Conservation (phyloP, 1,140 invertebrate genomes). For the Drosophila oshimai region DNA sequence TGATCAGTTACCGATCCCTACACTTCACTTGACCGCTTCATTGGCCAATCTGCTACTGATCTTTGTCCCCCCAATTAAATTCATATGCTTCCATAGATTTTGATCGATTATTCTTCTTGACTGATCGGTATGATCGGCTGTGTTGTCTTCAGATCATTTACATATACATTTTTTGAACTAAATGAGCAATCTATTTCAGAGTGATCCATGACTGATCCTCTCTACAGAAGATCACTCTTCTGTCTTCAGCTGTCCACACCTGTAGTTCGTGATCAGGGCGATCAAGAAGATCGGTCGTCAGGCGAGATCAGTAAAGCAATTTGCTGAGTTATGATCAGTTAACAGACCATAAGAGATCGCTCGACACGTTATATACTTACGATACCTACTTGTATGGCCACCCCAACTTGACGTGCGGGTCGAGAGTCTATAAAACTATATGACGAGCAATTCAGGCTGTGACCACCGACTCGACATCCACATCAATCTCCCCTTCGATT, state of each 20-base stretch:
- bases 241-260: conserved; percentile 1
- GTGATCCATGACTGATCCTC: neutral
- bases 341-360: conserved; percentile 35
- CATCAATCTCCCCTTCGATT: conserved; percentile 37
- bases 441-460: conserved; percentile 24
- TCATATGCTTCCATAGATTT: conserved; percentile 35
- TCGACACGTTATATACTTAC: conserved; percentile 19
- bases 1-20: conserved; percentile 36
- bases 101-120: conserved; percentile 30
- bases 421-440: conserved; percentile 44
- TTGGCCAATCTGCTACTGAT: conserved; percentile 32
- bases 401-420: neutral
- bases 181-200: neutral
- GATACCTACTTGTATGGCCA: neutral
- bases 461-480: conserved; percentile 4
- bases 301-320: conserved; percentile 25
- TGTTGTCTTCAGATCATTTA: neutral
- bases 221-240: neutral
- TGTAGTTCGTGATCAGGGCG: neutral
- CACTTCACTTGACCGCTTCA: conserved; percentile 36
- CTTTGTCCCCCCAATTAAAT: conserved; percentile 32
- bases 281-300: neutral
- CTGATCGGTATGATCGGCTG: neutral
- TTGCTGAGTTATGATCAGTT: conserved; percentile 38
- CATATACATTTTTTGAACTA: neutral